Evolutionary conservation across 2,113 vertebrate species (phyloP).

Genomic region (Dasyprocta punctata): DNA sequence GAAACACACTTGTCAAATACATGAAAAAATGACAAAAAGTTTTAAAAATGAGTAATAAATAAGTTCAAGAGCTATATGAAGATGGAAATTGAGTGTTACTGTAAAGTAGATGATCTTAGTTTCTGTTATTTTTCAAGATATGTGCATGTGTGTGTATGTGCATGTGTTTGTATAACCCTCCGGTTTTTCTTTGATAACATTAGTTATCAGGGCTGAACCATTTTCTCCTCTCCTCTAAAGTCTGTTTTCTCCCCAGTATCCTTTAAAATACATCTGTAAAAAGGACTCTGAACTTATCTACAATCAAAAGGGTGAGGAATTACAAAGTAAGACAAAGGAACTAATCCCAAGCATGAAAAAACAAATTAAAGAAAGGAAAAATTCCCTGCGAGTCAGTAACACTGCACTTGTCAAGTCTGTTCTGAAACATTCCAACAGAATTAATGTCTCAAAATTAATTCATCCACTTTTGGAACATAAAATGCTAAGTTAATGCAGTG

Average conservation of each 20-base stretch:
- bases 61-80: not conserved
- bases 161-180: not conserved
- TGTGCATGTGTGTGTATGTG: not conserved
- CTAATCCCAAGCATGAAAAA: not conserved
- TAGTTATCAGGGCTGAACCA: not conserved
- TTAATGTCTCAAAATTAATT: conserved; percentile 17
- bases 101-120: not conserved
- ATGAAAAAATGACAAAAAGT: not conserved
- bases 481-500: not conserved
- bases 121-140: not conserved
- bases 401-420: not conserved
- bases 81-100: not conserved
- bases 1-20: not conserved
- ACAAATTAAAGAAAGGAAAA: not conserved
- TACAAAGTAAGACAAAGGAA: not conserved
- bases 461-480: not conserved
- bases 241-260: not conserved
- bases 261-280: not conserved
- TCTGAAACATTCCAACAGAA: not conserved
- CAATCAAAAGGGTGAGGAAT: not conserved
- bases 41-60: not conserved
- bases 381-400: not conserved
- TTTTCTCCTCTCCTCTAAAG: not conserved
- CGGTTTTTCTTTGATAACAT: not conserved
- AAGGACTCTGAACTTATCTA: not conserved